Evolutionary conservation across 2,797 vertebrate genomes (phyloP), one percentile per base, ranked within the genome.

Genomic region (Enteromius anoplus): DNA sequence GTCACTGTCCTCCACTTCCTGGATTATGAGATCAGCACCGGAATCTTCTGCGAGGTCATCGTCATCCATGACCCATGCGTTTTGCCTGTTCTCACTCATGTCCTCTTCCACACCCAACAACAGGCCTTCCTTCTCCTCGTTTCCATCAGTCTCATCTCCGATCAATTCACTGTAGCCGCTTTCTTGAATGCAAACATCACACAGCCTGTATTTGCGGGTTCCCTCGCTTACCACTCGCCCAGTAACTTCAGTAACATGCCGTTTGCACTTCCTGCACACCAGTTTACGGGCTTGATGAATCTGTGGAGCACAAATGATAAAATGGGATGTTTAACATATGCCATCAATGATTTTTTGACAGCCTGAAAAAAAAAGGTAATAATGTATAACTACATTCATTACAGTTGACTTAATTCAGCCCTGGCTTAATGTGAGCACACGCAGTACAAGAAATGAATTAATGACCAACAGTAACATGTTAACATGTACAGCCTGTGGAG

Each of bases 271-370:
- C 88, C 97, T 95, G 95, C 98, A 99, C 89, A 99, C 97, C 55
- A 98, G 94, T 85, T 99, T 99, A 88, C 97, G 96, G 3, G 98
- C 98, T 92, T 99, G 97, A 86, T 99, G 98, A 85, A 99, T 99
- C 98, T 99, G 93, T 75, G 81, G 34, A 53, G 60, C 45, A 83
- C 32, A 71, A 3, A 6, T 14, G 58, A 47, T 23, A 68, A 58
- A 21, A 55, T 21, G 12, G 32, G 60, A 19, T 62, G n/a, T 68
- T 23, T 77, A 6, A 70, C 3, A 34, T 65, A 14, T 21, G 40
- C 34, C 8, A 26, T 65, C 3, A 15, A 11, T 58, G 0, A 17
- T 55, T 71, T 49, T 70, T 81, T 47, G 53, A 69, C 69, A 81
- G 11, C 10, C 26, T 32, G 26, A 51, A 72, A 34, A 72, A 72